Evolutionary conservation across 2,797 vertebrate genomes (phyloP), one percentile per base, ranked within the genome.

Genomic region (Siniperca scherzeri): DNA sequence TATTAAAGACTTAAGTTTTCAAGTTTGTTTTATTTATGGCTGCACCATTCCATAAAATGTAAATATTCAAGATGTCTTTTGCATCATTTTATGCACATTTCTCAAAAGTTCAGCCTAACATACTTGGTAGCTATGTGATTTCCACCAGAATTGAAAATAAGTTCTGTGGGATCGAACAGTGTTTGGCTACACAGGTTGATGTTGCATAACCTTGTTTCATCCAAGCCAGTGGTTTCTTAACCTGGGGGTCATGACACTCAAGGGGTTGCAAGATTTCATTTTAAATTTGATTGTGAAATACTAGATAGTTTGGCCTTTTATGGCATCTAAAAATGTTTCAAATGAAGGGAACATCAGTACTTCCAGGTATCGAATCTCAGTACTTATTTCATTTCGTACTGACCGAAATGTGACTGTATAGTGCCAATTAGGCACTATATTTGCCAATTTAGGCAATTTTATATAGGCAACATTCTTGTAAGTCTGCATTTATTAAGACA

Each of bases 1-100:
- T 70, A 80, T 80, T 74, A 11, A 46, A 27, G 7, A 27, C 22
- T 40, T 2, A 75, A 52, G 13, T n/a, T 74, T 30, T 30, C 30
- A 30, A 30, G 30, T 30, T 30, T 27, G 2, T 30, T 30, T 30
- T 30, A 78, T 67, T 40, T 56, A 13, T 14, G 12, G 53, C 25
- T 61, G 22, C n/a, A 78, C 12, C 25, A 0, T 22, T 59, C 36
- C 40, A 66, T 76, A 40, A 81, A 65, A 71, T 65, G 38, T 16
- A 81, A 82, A 82, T 81, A 77, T 84, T 66, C n/a, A 77, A 27
- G 8, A 42, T 53, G 46, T 55, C 17, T 52, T 36, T 17, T 36
- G 36, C 14, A 30, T 56, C 0, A 44, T 74, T 27, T 61, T 46
- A 56, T 76, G 50, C 42, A 38, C 2, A 57, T 70, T 44, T 61